phyloP scores from a whole-genome alignment of 2,888 invertebrate genomes.

The Chrysomela aeneicollis region DNA sequence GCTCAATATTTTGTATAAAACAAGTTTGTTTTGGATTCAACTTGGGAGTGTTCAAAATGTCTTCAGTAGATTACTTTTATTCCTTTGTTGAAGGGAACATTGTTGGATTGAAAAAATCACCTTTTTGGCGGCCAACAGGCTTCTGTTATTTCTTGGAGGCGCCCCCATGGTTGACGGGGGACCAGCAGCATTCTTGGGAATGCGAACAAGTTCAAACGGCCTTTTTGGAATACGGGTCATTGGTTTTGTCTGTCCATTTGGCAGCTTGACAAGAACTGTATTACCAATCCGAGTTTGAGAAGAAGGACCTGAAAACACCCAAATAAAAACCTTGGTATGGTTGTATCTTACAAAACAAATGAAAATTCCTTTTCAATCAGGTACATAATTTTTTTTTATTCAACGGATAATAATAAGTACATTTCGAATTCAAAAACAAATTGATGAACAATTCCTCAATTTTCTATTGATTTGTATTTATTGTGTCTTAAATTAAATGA shows the following conservation, averaged over 20 bases:
- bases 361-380: too few species aligned
- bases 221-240: constrained; percentile 59
- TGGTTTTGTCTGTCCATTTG: constrained; percentile 61
- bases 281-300: constrained; percentile 57
- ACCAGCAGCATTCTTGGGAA: constrained; percentile 48
- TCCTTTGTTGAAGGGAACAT: constrained; percentile 20
- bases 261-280: constrained; percentile 60
- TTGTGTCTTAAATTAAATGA: too few species aligned
- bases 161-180: constrained; percentile 42
- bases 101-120: constrained; percentile 1
- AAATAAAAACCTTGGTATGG: not conserved
- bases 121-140: constrained; percentile 37
- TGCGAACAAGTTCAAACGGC: constrained; percentile 57
- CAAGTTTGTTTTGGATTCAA: too few species aligned
- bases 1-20: too few species aligned
- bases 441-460: too few species aligned
- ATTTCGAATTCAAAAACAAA: too few species aligned
- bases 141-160: constrained; percentile 40
- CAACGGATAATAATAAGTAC: too few species aligned
- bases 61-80: too few species aligned
- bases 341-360: not conserved
- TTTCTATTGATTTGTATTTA: too few species aligned
- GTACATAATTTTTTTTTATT: too few species aligned
- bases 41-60: too few species aligned
- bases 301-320: constrained; percentile 50